phyloP scores from a whole-genome alignment of 2,888 invertebrate species.

The Silvanus unidentatus region DNA sequence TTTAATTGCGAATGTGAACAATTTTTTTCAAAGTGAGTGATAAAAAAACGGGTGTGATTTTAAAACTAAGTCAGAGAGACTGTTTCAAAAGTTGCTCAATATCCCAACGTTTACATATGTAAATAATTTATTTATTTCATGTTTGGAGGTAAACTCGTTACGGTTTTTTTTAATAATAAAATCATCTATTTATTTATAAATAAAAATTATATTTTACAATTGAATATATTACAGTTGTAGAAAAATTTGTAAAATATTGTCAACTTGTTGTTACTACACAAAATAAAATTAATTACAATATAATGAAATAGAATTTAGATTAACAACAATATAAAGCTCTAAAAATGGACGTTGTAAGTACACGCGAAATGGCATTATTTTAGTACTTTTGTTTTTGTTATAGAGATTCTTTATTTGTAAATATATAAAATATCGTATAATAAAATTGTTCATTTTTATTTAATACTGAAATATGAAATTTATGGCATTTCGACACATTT shows the following conservation, averaged over 20 bases:
- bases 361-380: too few species aligned
- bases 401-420: too few species aligned
- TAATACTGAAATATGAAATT: too few species aligned
- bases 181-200: conserved; percentile 1
- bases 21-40: conserved; percentile 18
- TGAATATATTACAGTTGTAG: too few species aligned
- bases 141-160: too few species aligned
- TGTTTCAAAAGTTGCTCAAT: conserved; percentile 22
- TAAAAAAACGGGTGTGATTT: conserved; percentile 31
- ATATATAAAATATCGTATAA: too few species aligned
- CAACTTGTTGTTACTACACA: background rate
- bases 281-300: background rate
- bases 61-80: conserved; percentile 29
- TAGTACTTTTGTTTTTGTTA: too few species aligned
- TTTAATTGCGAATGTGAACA: conserved; percentile 5
- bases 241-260: background rate
- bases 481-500: too few species aligned
- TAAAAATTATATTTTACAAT: background rate
- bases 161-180: too few species aligned
- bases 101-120: conserved; percentile 7
- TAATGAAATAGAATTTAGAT: conserved; percentile 4
- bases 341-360: too few species aligned
- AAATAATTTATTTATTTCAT: conserved; percentile 16
- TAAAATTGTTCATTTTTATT: too few species aligned
- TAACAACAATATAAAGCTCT: too few species aligned